Conservation (phyloP, 2,888 invertebrate genomes). For the Busseola fusca region DNA sequence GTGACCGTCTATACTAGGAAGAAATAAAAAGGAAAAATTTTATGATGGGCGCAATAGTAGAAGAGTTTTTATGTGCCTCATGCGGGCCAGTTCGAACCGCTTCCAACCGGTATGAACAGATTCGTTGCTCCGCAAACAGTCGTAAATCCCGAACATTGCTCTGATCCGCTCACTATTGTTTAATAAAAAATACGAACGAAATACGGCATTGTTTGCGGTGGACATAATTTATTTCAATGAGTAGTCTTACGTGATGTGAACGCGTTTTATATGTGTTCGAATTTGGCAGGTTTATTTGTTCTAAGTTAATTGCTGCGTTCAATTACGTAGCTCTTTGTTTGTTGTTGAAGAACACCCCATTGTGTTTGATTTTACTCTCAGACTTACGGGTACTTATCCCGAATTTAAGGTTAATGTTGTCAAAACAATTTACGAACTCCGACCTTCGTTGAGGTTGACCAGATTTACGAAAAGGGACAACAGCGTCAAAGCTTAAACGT, state of each 20-base stretch:
- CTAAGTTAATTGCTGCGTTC: constrained; percentile 38
- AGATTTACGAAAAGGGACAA: constrained; percentile 54
- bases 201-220: constrained; percentile 68
- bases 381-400: constrained; percentile 26
- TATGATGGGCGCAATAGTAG: constrained; percentile 73
- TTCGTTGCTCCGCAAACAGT: constrained; percentile 78
- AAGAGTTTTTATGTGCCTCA: constrained; percentile 77
- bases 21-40: constrained; percentile 78
- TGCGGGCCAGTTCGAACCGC: constrained; percentile 64
- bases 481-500: constrained; percentile 63
- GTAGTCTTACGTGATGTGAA: constrained; percentile 65
- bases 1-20: constrained; percentile 64
- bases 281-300: constrained; percentile 35
- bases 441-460: constrained; percentile 39
- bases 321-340: constrained; percentile 5
- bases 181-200: constrained; percentile 69
- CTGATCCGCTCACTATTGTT: constrained; percentile 76
- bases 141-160: constrained; percentile 79
- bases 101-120: constrained; percentile 73
- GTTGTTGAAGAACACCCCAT: constrained; percentile 7
- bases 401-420: constrained; percentile 42
- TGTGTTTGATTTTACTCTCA: constrained; percentile 28
- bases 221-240: constrained; percentile 81
- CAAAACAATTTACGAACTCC: constrained; percentile 48
- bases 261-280: constrained; percentile 47